phyloP scores from a whole-genome alignment of 2,113 vertebrate genomes.

The Pholis gunnellus region DNA sequence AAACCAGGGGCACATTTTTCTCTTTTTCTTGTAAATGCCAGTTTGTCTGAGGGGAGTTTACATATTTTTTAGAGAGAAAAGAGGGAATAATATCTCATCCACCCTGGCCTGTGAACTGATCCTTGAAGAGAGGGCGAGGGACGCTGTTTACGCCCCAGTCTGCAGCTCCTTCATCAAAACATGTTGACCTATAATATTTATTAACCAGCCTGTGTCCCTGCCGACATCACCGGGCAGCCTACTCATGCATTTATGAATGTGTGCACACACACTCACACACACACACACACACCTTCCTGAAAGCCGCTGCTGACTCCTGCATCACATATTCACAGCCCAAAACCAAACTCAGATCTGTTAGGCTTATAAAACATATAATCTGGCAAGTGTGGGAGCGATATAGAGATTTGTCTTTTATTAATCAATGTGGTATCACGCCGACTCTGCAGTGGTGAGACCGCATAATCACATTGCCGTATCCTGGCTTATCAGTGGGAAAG shows the following conservation, averaged over 20 bases:
- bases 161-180: conserved; percentile 71
- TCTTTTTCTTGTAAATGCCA: conserved; percentile 72
- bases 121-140: conserved; percentile 51
- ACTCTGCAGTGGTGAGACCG: conserved; percentile 26
- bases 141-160: conserved; percentile 58
- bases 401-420: conserved; percentile 58
- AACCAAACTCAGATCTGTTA: conserved; percentile 31
- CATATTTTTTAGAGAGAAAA: conserved; percentile 60
- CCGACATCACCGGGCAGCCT: conserved; percentile 52
- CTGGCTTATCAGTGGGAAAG: conserved; percentile 53
- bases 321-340: conserved; percentile 25
- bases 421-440: conserved; percentile 54
- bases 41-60: conserved; percentile 64
- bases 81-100: conserved; percentile 64
- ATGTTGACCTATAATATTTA: conserved; percentile 79
- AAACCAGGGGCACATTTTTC: conserved; percentile 61
- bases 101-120: conserved; percentile 53
- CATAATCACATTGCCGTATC: conserved; percentile 49
- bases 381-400: conserved; percentile 16
- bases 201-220: conserved; percentile 66
- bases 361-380: conserved; percentile 32
- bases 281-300: conserved; percentile 10
- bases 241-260: conserved; percentile 73
- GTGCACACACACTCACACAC: conserved; percentile 20
- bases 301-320: conserved; percentile 37